Percentiles rank a stretch among this genome's conserved stretches.
These are phyloP conservation scores for Leptobrachium leishanense DNA, from an alignment of 2,113 vertebrate genomes.

Conservation along the genomic window DNA sequence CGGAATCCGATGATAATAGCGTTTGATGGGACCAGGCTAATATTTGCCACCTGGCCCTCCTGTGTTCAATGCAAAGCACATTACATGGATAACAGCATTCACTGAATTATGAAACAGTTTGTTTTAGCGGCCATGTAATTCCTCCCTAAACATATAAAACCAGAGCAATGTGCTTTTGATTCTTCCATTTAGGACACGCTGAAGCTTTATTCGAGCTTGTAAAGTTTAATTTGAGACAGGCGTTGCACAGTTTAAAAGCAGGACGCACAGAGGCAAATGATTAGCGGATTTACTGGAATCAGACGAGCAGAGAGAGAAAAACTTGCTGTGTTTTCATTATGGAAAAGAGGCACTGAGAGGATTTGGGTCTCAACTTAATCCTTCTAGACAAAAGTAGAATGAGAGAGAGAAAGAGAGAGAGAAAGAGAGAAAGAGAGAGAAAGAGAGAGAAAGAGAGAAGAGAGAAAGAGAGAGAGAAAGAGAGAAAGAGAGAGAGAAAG, in stretches of 20 bases:
- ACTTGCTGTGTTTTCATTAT: constrained; percentile 42
- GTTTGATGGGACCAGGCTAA: too few relatives aligned
- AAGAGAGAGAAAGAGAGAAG: too few relatives aligned
- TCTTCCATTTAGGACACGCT: constrained; percentile 3
- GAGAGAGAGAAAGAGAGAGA: too few relatives aligned
- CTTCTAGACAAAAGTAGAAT: constrained; percentile 10
- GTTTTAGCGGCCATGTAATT: neutral
- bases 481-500: too few relatives aligned
- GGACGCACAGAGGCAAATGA: constrained; percentile 34
- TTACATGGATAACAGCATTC: neutral
- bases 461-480: too few relatives aligned
- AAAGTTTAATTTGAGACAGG: constrained; percentile 33
- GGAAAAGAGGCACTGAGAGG: constrained; percentile 17
- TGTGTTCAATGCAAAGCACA: too few relatives aligned
- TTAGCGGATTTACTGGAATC: constrained; percentile 40
- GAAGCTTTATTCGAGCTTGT: constrained; percentile 41
- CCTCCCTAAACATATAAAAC: neutral
- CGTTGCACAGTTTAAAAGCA: constrained; percentile 13
- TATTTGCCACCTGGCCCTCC: too few relatives aligned
- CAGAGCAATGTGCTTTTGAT: neutral
- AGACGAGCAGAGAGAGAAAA: constrained; percentile 26
- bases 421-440: too few relatives aligned
- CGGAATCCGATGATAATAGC: too few relatives aligned
- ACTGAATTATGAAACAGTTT: neutral
- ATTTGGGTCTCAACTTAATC: constrained; percentile 29